These are phyloP conservation scores for Metellina segmentata DNA, from an alignment of 2,888 invertebrate species.

Conservation along the genomic window DNA sequence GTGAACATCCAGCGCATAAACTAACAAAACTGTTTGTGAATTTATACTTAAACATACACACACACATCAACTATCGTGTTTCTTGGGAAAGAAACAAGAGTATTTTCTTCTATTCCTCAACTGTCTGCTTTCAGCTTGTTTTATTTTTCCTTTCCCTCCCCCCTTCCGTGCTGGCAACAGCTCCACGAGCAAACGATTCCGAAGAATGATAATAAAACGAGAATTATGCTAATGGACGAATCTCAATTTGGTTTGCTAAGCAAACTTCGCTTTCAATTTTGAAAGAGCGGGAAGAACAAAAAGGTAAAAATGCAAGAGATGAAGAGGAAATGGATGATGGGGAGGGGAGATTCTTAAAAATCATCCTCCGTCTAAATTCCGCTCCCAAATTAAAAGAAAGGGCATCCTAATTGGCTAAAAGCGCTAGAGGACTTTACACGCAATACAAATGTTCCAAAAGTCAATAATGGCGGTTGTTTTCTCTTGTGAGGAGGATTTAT, in stretches of 20 bases:
- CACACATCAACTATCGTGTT: too few species aligned
- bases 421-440: constrained; percentile 42
- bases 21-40: too few species aligned
- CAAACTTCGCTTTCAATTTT: constrained; percentile 49
- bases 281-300: neutral
- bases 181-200: constrained; percentile 54
- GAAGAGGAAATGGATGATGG: neutral
- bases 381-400: constrained; percentile 33
- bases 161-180: constrained; percentile 32
- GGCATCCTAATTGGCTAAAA: constrained; percentile 32
- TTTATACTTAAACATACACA: too few species aligned
- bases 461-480: constrained; percentile 52
- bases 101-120: neutral
- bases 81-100: neutral
- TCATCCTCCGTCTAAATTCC: neutral
- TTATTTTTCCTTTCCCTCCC: neutral
- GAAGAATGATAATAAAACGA: constrained; percentile 61
- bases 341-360: neutral
- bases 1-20: too few species aligned
- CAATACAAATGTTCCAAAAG: constrained; percentile 38
- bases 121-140: neutral
- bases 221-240: constrained; percentile 61
- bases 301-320: neutral
- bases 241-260: constrained; percentile 54
- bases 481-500: constrained; percentile 38